Conservation (phyloP, 1,140 invertebrate genomes). For the Drosophila navojoa region DNA sequence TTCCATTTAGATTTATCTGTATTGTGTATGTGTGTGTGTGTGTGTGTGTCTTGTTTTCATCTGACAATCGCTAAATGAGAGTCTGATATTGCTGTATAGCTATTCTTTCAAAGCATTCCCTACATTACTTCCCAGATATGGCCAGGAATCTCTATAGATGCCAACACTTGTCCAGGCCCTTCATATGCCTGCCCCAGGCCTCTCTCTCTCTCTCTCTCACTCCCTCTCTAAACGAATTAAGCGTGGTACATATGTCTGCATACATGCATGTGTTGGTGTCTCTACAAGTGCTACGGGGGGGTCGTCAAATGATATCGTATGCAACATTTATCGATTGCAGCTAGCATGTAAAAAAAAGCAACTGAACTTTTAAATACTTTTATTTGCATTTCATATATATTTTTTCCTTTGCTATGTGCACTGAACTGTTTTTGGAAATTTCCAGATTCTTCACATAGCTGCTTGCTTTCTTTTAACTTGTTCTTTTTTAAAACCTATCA, state of each 20-base stretch:
- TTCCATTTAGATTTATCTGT: slow-evolving; percentile 9
- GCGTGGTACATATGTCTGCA: slow-evolving; percentile 33
- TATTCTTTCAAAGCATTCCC: slow-evolving; percentile 49
- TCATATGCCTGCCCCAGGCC: slow-evolving; percentile 1
- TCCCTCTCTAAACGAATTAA: slow-evolving; percentile 44
- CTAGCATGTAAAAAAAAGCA: slow-evolving; percentile 20
- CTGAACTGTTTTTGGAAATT: slow-evolving; percentile 11
- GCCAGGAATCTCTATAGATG: slow-evolving; percentile 17
- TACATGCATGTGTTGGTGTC: slow-evolving; percentile 22
- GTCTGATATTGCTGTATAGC: slow-evolving; percentile 26
- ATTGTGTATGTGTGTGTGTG: slow-evolving; percentile 26
- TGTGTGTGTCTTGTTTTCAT: slow-evolving; percentile 33
- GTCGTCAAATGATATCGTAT: slow-evolving; percentile 5
- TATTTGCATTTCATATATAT: neutral
- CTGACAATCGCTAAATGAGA: slow-evolving; percentile 49
- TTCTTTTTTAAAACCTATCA: slow-evolving; percentile 76
- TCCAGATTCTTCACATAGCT: slow-evolving; percentile 9
- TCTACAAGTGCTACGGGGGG: slow-evolving; percentile 9
- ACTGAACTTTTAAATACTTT: slow-evolving; percentile 4
- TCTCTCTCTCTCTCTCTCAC: slow-evolving; percentile 25
- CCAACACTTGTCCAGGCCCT: neutral
- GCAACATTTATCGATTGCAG: slow-evolving; percentile 30
- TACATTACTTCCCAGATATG: slow-evolving; percentile 9
- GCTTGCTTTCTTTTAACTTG: slow-evolving; percentile 23
- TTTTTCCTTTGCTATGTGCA: slow-evolving; percentile 1